Base-by-base conservation (phyloP, 2,797 vertebrate genomes). In the Siniperca scherzeri region DNA sequence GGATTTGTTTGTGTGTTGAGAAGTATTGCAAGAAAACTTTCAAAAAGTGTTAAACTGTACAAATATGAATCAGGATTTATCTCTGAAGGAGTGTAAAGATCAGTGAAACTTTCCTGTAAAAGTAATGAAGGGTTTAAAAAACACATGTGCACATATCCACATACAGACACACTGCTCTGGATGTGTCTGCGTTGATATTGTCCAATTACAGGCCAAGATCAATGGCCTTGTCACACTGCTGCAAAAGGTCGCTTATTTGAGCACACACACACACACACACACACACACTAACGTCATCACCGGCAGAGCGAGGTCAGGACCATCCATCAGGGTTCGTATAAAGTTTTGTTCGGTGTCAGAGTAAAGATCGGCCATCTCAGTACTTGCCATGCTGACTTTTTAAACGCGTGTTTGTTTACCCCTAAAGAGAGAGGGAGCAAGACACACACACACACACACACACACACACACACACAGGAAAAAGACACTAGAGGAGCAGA, bases 181-280 rank as follows among this genome's bases (percentile, higher is more conserved):
- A 82, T 80, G 79, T 25, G 64, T 75, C 80, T 48, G 76, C 5
- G 21, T 56, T 80, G 80, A 88, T 83, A 83, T 74, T 66, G 53
- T 90, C 88, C 85, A 92, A 93, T 93, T 91, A 90, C 76, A 88
- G 83, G 64, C 62, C 82, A 68, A 70, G 81, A 91, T 94, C 91
- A 92, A 88, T 90, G 91, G 88, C 89, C 89, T 89, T 92, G 90
- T 91, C 88, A 74, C 68, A 66, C 67, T 60, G 66, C 77, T 77
- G 88, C 68, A 44, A 88, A 90, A 92, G 88, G 89, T 90, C 68
- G 62, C 85, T 70, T 50, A 82, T 85, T 67, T 60, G 71, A 71
- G 64, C 61, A 56, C 67, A 71, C 53, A 77, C 40, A 60, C 48
- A 60, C 82, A 56, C 57, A 56, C 33, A 60, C 73, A 64, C 48